These are phyloP conservation scores for Netelia virgata DNA, from an alignment of 2,888 invertebrate genomes.

Conservation along the genomic window DNA sequence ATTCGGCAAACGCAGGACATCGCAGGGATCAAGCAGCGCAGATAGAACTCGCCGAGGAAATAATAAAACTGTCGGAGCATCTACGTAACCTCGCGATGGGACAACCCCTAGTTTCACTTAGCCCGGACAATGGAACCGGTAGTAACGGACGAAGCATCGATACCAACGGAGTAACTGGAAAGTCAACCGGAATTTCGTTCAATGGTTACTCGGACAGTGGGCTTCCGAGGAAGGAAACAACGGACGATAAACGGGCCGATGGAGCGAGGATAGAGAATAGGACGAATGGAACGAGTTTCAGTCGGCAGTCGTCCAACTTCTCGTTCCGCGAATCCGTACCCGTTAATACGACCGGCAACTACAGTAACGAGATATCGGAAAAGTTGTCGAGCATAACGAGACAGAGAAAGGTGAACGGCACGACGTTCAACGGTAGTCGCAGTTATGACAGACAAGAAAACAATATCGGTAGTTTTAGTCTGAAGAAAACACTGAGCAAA, in stretches of 20 bases:
- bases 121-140: not conserved
- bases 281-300: slow-evolving; percentile 12
- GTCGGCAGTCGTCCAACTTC: not conserved
- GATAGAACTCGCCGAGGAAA: slow-evolving; percentile 91
- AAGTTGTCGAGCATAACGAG: slow-evolving; percentile 79
- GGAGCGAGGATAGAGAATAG: slow-evolving; percentile 7
- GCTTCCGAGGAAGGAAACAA: slow-evolving; percentile 4
- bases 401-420: slow-evolving; percentile 81
- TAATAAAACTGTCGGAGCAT: slow-evolving; percentile 93
- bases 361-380: slow-evolving; percentile 81
- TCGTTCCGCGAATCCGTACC: not conserved
- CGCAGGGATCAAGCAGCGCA: slow-evolving; percentile 79
- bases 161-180: not conserved
- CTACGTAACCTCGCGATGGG: slow-evolving; percentile 83
- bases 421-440: slow-evolving; percentile 80
- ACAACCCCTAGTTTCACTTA: slow-evolving; percentile 7
- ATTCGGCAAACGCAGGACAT: slow-evolving; percentile 84
- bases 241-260: not conserved
- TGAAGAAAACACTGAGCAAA: slow-evolving; percentile 63
- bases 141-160: not conserved
- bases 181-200: not conserved
- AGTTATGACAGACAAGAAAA: slow-evolving; percentile 70
- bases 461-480: slow-evolving; percentile 40
- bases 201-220: not conserved
- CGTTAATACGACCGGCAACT: slow-evolving; percentile 41